phyloP scores from a whole-genome alignment of 2,797 vertebrate genomes.

The Lacerta viridis region DNA sequence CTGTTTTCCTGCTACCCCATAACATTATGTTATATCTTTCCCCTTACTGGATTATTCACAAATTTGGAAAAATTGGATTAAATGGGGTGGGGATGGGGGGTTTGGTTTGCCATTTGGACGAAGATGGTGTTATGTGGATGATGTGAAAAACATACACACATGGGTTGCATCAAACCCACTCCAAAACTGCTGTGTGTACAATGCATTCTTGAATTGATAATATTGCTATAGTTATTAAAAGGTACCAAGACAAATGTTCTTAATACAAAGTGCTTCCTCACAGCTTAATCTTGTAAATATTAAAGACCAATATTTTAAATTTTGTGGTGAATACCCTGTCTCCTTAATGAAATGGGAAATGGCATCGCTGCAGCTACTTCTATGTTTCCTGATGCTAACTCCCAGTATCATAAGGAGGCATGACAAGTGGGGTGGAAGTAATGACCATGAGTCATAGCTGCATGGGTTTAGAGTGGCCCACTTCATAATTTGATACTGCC shows the following conservation, averaged over 20 bases:
- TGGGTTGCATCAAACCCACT: too few relatives aligned
- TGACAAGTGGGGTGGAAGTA: too few relatives aligned
- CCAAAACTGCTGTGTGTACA: too few relatives aligned
- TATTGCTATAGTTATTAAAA: not conserved
- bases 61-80: too few relatives aligned
- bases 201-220: not conserved
- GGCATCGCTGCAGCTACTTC: not conserved
- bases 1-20: too few relatives aligned
- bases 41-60: too few relatives aligned
- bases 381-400: not conserved
- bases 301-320: not conserved
- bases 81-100: too few relatives aligned
- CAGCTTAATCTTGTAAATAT: not conserved
- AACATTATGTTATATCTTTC: too few relatives aligned
- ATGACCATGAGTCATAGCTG: not conserved
- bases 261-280: not conserved
- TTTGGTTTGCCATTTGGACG: too few relatives aligned
- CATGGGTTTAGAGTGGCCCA: not conserved
- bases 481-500: not conserved
- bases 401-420: not conserved
- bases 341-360: not conserved
- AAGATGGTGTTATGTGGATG: too few relatives aligned
- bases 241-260: not conserved
- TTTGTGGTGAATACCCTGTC: not conserved
- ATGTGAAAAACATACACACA: too few relatives aligned